phyloP scores from a whole-genome alignment of 2,797 vertebrate genomes.

The Eremophila alpestris region DNA sequence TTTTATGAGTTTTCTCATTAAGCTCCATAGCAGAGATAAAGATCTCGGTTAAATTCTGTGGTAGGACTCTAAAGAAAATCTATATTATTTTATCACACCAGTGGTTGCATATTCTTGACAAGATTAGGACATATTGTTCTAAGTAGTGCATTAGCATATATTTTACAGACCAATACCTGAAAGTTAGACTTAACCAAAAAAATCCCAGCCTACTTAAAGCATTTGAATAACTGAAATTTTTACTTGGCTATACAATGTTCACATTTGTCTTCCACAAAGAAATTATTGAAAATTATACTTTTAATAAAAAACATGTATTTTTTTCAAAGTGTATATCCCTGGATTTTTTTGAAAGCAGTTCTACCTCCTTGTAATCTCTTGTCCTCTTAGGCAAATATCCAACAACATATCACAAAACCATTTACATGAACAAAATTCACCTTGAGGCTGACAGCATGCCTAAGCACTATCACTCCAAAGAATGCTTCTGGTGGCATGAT shows the following conservation, averaged over 20 bases:
- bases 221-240: neutral
- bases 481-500: neutral
- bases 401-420: neutral
- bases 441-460: neutral
- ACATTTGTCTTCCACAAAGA: neutral
- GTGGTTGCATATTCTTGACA: neutral
- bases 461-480: neutral
- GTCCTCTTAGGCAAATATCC: neutral
- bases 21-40: constrained; percentile 24
- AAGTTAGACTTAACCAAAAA: neutral
- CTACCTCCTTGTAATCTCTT: neutral
- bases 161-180: neutral
- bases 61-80: constrained; percentile 28
- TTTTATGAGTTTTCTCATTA: constrained; percentile 52
- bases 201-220: neutral
- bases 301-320: neutral
- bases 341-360: neutral
- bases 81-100: constrained; percentile 17
- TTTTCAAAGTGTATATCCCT: neutral
- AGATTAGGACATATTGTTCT: neutral
- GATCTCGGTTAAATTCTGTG: constrained; percentile 26
- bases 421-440: neutral
- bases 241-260: neutral
- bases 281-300: neutral
- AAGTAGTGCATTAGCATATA: neutral